Evolutionary conservation across 2,113 vertebrate genomes (phyloP), one percentile per base, ranked within the genome.

Genomic region (Falcunculus frontatus): DNA sequence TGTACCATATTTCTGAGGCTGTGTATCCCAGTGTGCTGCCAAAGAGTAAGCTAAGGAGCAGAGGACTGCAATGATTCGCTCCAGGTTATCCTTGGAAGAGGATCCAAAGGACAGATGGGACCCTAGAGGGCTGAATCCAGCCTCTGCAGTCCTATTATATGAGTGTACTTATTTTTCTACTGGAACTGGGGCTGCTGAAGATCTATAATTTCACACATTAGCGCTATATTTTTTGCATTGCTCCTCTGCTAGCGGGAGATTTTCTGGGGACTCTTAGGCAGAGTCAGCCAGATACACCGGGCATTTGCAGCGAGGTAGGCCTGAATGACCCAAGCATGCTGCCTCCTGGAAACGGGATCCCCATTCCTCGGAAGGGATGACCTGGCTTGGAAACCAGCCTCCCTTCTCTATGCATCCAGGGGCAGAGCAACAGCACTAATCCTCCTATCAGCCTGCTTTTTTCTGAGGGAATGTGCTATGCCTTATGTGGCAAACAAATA

Each of bases 261-360:
- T 78, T 90, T 19, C 44, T 37, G 17, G 35, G 56, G 32, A 42
- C 57, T 73, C 21, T 57, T 13, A 74, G 59, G 23, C 5, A 4
- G 62, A 56, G 60, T 53, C 75, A 77, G 37, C 22, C 78, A 37
- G 59, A 84, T 52, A 76, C 57, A 60, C 16, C 11, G 2, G 4
- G 23, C 0, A 3, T 53, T 47, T 50, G 57, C 85, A 73, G 50
- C 2, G 50, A 41, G 46, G 30, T 4, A 32, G 53, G 42, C 7
- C 63, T 76, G 65, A 68, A 78, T 1, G 21, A 77, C 20, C 55
- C 0, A 0, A 75, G 44, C 1, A 0, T 13, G 37, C n/a, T 82
- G 80, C 16, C 68, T 87, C 56, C 83, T 90, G 83, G 63, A 92
- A 92, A 92, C 0, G 35, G 76, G 91, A 93, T 89, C 41, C 47